Evolutionary conservation across 2,113 vertebrate species (phyloP).

Genomic region (Pica pica): DNA sequence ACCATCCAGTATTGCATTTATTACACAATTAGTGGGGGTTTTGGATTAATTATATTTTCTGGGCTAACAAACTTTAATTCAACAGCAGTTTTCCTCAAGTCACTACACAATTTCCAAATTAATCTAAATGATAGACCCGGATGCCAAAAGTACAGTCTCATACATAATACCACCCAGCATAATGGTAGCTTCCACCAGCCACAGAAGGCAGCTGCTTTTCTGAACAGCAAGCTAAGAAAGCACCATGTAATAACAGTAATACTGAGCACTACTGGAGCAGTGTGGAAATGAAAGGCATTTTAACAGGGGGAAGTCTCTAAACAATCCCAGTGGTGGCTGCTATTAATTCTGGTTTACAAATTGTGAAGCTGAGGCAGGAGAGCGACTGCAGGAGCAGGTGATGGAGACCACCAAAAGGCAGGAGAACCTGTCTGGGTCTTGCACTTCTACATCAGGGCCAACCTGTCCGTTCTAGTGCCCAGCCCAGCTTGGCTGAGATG

Average conservation of each 20-base stretch:
- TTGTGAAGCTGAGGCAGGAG: not conserved
- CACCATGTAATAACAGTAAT: slow-evolving; percentile 19
- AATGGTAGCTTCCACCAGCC: slow-evolving; percentile 1
- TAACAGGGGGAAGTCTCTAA: not conserved
- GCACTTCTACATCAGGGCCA: not conserved
- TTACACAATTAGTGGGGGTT: not conserved
- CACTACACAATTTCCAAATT: slow-evolving; percentile 44
- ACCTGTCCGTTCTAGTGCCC: not conserved
- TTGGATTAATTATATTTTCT: not conserved
- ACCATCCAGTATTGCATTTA: not conserved
- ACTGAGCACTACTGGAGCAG: not conserved
- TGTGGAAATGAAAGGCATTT: not conserved
- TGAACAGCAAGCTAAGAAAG: slow-evolving; percentile 1
- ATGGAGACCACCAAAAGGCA: not conserved
- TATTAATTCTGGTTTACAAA: not conserved
- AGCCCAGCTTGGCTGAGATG: not conserved
- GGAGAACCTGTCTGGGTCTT: not conserved
- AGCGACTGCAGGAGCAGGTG: rapidly evolving
- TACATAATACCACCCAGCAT: not conserved
- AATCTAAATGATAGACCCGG: slow-evolving; percentile 7
- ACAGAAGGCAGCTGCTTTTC: slow-evolving; percentile 8
- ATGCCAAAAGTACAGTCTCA: not conserved
- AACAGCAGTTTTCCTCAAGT: not conserved
- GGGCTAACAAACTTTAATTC: not conserved
- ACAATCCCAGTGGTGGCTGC: not conserved